Evolutionary conservation across 2,113 vertebrate species (phyloP).

Genomic region (Epinephelus moara): DNA sequence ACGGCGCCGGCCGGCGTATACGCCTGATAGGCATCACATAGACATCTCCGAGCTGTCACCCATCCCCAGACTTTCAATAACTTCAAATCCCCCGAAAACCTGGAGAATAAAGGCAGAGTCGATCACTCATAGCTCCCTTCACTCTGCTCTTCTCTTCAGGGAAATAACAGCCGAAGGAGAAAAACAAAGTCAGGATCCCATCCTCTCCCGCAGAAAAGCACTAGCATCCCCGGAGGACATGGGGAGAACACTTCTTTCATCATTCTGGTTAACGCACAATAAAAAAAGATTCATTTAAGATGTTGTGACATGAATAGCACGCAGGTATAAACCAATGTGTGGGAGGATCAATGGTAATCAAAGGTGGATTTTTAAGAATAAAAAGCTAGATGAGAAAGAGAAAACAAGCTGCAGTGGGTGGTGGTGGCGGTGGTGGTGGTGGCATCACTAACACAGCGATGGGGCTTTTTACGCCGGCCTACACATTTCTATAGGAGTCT

Average conservation of each 20-base stretch:
- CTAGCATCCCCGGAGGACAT: conserved; percentile 53
- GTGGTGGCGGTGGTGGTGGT: background rate
- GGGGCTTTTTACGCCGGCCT: conserved; percentile 27
- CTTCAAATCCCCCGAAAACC: conserved; percentile 78
- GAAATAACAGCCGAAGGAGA: conserved; percentile 80
- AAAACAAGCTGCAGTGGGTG: background rate
- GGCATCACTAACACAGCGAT: background rate
- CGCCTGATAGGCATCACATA: conserved; percentile 60
- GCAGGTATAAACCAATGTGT: conserved; percentile 30
- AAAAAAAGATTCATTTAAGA: conserved; percentile 73
- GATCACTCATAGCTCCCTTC: conserved; percentile 78
- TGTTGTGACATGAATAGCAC: conserved; percentile 56
- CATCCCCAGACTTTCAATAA: conserved; percentile 79
- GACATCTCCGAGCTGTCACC: conserved; percentile 72
- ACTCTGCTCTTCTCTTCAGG: conserved; percentile 71
- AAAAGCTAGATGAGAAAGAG: conserved; percentile 11
- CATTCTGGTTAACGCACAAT: conserved; percentile 66
- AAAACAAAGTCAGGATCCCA: conserved; percentile 79
- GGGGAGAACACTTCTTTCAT: conserved; percentile 69
- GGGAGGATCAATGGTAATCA: conserved; percentile 68
- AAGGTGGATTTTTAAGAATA: conserved; percentile 56
- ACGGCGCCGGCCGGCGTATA: conserved; percentile 12
- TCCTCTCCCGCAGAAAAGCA: conserved; percentile 60
- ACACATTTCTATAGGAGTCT: conserved; percentile 47
- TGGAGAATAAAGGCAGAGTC: conserved; percentile 74